Evolutionary conservation across 1,140 invertebrate genomes (phyloP), one percentile per base, ranked within the genome.

Genomic region (Drosophila sucinea): DNA sequence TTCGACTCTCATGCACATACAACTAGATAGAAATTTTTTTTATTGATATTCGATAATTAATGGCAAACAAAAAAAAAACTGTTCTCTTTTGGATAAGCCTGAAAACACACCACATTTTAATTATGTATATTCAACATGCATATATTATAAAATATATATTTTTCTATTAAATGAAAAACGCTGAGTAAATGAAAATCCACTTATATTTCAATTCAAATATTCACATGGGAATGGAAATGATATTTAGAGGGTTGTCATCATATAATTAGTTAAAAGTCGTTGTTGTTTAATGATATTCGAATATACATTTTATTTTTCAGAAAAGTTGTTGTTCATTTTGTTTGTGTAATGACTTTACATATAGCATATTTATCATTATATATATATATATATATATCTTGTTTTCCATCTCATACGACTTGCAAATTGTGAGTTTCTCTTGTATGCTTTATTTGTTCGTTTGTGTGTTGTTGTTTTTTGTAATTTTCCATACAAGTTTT

Each of bases 271-370:
- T 29, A n/a, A 29, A 70, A 57, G 47, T 38, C 10, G 1, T 51
- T 41, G 10, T 11, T 5, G 8, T 25, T 68, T 60, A 27, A 70
- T 90, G 56, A 90, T 89, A 89, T 84, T 89, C 81, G 84, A 89
- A 89, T 89, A 89, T 89, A 89, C 84, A 90, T 68, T 89, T 89
- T 87, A 90, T 90, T 89, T 87, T 87, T 84, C 84, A 84, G 84
- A 87, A 87, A 87, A 87, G 73, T 87, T 84, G 73, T 87, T 84
- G 60, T 67, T 89, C 79, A 89, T 89, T 77, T 79, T 82, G 3
- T 58, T 58, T 38, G 44, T 72, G 51, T 77, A 87, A 81, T 87
- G 80, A 83, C 63, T 89, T 87, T 87, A 87, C 84, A 87, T 75
- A 75, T 84, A 89, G 44, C 79, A 86, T 86, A 86, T 58, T 57